phyloP scores from a whole-genome alignment of 2,888 invertebrate species.

The Petrolisthes cinctipes region DNA sequence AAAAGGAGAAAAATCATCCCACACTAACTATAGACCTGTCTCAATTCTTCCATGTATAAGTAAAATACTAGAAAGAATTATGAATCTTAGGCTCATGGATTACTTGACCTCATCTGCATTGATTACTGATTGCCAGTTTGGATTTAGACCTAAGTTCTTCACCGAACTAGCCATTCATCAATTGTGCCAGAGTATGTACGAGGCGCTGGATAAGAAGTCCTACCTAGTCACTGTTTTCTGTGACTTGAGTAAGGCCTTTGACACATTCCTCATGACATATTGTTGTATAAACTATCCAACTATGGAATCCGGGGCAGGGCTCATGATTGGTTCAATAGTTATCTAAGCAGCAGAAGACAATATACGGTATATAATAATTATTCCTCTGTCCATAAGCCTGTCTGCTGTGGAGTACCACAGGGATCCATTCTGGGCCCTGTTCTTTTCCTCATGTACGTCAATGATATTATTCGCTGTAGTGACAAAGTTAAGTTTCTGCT shows the following conservation, averaged over 20 bases:
- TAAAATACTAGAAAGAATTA: no score
- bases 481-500: no score
- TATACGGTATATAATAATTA: conserved; percentile 1
- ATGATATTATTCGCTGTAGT: background rate
- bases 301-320: background rate
- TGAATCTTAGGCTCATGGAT: no score
- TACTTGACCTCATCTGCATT: no score
- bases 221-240: no score
- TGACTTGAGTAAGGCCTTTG: background rate
- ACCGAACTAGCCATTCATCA: background rate
- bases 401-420: no score
- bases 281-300: background rate
- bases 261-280: background rate
- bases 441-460: no score
- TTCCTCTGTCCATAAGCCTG: background rate
- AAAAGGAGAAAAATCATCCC: no score
- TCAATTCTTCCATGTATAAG: no score
- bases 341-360: conserved; percentile 10
- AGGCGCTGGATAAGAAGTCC: background rate
- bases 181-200: background rate
- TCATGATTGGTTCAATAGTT: no score
- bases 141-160: background rate
- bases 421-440: background rate
- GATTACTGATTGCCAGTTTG: background rate
- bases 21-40: no score